phyloP scores from a whole-genome alignment of 1,140 invertebrate species.

The Cheumatopsyche charites region DNA sequence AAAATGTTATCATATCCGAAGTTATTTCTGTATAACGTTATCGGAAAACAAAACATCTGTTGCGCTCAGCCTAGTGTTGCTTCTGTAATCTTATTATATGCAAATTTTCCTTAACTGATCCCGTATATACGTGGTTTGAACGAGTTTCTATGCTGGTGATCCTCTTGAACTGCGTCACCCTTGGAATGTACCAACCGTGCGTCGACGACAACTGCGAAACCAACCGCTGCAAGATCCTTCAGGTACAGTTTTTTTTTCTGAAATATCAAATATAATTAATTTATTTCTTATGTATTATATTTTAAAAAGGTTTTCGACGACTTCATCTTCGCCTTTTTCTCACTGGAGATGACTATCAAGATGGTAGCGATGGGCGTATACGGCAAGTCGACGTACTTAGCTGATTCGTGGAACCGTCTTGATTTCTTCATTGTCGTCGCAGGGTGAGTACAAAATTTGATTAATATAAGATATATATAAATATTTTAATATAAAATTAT shows the following conservation, averaged over 20 bases:
- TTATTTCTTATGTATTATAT: neutral
- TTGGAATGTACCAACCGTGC: constrained; percentile 99
- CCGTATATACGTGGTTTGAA: constrained; percentile 92
- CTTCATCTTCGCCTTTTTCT: constrained; percentile 98
- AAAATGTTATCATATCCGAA: too few relatives aligned
- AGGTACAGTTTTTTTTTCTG: constrained; percentile 65
- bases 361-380: constrained; percentile 99
- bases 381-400: constrained; percentile 92
- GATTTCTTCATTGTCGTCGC: constrained; percentile 98
- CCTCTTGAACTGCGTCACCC: constrained; percentile 96
- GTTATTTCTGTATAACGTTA: neutral
- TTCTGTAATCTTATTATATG: too few relatives aligned
- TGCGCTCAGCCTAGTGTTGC: neutral
- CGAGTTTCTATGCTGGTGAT: constrained; percentile 98
- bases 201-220: constrained; percentile 92
- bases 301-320: constrained; percentile 93
- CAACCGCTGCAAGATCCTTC: constrained; percentile 91
- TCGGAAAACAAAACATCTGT: constrained; percentile 17
- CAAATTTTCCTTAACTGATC: constrained; percentile 71
- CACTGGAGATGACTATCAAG: constrained; percentile 95
- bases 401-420: constrained; percentile 97
- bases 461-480: constrained; percentile 9
- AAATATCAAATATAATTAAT: neutral
- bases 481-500: neutral
- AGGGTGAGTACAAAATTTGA: constrained; percentile 70